Conservation (phyloP, 1,140 invertebrate genomes). For the Planococcus citri region DNA sequence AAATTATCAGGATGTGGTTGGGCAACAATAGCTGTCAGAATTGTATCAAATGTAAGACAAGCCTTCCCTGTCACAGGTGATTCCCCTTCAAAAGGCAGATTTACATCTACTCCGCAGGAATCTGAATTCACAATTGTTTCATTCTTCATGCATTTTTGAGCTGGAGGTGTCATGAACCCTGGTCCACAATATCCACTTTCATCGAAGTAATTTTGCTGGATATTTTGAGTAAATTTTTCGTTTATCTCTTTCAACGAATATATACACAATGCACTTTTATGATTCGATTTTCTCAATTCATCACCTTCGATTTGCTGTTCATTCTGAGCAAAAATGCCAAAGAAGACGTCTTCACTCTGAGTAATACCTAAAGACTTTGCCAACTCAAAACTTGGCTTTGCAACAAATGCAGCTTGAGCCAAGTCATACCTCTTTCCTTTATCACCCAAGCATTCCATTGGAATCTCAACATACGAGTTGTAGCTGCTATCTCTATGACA, state of each 20-base stretch:
- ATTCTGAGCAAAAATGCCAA: constrained; percentile 82
- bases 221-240: constrained; percentile 93
- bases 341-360: constrained; percentile 85
- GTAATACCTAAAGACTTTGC: constrained; percentile 78
- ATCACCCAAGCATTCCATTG: constrained; percentile 72
- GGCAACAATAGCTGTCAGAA: too few species aligned
- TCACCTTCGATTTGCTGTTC: constrained; percentile 46
- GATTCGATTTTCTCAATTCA: constrained; percentile 49
- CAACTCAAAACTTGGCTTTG: constrained; percentile 79
- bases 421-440: constrained; percentile 74
- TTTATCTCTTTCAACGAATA: constrained; percentile 87
- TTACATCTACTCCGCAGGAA: too few species aligned
- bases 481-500: constrained; percentile 94
- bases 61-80: too few species aligned
- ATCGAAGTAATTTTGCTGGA: constrained; percentile 66
- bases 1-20: too few species aligned
- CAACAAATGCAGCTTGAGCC: constrained; percentile 84
- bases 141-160: too few species aligned
- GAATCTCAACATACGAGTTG: constrained; percentile 97
- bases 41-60: too few species aligned
- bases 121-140: too few species aligned
- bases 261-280: constrained; percentile 75
- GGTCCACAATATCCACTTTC: too few species aligned
- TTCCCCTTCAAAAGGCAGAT: too few species aligned
- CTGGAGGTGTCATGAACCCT: too few species aligned